These are phyloP conservation scores for Vidua macroura DNA, from an alignment of 2,113 vertebrate species.

Conservation along the genomic window DNA sequence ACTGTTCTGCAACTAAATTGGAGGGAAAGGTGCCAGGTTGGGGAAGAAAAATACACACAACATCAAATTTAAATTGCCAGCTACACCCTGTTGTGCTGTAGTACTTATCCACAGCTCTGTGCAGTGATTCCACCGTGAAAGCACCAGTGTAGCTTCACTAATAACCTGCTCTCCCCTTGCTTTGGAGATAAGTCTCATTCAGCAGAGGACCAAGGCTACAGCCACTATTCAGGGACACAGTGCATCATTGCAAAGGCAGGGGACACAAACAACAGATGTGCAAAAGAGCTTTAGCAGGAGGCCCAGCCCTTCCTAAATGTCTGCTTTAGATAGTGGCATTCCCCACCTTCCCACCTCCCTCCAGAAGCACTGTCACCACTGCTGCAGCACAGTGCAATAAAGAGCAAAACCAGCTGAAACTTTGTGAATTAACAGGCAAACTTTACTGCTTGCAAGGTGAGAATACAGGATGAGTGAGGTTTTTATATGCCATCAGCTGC, in stretches of 20 bases:
- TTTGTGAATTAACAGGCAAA: conserved; percentile 12
- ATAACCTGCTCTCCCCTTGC: neutral
- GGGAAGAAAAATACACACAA: neutral
- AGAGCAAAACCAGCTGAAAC: conserved; percentile 3
- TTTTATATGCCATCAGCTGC: conserved; percentile 21
- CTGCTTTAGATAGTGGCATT: neutral
- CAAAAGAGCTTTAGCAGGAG: neutral
- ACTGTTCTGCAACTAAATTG: neutral
- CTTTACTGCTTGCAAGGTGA: conserved; percentile 43
- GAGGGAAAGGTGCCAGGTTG: neutral
- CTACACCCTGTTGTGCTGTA: neutral
- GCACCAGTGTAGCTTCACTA: neutral
- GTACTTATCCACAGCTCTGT: neutral
- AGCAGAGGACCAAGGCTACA: neutral
- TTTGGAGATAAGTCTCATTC: neutral
- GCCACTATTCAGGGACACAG: neutral
- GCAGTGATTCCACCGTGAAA: neutral
- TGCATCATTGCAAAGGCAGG: neutral
- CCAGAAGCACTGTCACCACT: neutral
- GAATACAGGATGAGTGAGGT: neutral
- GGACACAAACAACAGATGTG: neutral
- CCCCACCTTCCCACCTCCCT: neutral
- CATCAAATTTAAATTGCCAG: neutral
- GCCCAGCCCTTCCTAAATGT: neutral
- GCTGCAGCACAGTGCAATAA: neutral